Evolutionary conservation across 1,140 invertebrate genomes (phyloP), one percentile per base, ranked within the genome.

Genomic region (Lutraria rhynchaena): DNA sequence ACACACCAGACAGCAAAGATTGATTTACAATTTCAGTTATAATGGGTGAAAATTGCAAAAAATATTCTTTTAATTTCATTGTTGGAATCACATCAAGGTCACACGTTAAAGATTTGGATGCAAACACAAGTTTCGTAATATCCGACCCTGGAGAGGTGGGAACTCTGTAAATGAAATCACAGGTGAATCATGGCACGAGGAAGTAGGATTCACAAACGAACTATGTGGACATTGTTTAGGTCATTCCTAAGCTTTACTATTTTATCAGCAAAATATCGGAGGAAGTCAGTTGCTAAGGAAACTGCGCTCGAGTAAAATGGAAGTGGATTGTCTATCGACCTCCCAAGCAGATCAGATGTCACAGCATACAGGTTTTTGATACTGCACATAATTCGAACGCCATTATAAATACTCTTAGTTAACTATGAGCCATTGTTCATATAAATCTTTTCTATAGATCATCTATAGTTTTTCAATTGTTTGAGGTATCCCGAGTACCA

Each of bases 141-240:
- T 67, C 63, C 31, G 31, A 35, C 41, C 41, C 63, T 67, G 63
- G 22, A 67, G 29, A 19, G 31, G 63, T 37, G 17, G 24, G 37
- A 67, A 67, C 35, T 31, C 37, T 35, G 63, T 67, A 19, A 67
- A 67, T 37, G 35, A n/a, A n/a, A n/a, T n/a, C n/a, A n/a, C n/a
- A n/a, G n/a, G n/a, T n/a, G n/a, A n/a, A n/a, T n/a, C n/a, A 57
- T 17, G 55, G 9, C 11, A 13, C n/a, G 46, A 13, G 46, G n/a
- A 13, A 49, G 46, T 49, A 13, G n/a, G 11, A 49, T 49, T 49
- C 11, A 49, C 46, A 13, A 49, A 49, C n/a, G 11, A 13, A n/a
- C n/a, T n/a, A 11, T 49, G 46, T 13, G 11, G 46, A 49, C n/a
- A 13, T 49, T 49, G 46, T 49, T n/a, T 49, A 49, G 11, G n/a